Conservation (phyloP, 2,888 invertebrate species). For the Noctua comes region DNA sequence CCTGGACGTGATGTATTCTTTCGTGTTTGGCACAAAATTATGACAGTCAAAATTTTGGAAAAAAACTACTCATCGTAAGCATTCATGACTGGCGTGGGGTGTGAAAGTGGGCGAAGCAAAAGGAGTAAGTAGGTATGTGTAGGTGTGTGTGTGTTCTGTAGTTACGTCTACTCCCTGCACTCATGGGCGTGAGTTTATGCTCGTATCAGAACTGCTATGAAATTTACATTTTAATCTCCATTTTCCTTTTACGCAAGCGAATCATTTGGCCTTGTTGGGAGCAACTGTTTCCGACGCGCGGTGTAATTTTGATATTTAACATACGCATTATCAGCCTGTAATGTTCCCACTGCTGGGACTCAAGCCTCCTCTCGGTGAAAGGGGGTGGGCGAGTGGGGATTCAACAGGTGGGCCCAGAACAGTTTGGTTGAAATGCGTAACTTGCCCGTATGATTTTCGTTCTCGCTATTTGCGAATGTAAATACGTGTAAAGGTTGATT, state of each 20-base stretch:
- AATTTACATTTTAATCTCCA: neutral
- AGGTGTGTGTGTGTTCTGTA: neutral
- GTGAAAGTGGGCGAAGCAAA: neutral
- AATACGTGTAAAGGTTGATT: too few species aligned
- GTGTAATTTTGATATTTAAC: neutral
- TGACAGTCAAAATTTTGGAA: neutral
- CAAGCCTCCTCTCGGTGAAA: neutral
- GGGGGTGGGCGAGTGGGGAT: neutral
- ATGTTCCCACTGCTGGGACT: neutral
- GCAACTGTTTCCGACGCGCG: neutral
- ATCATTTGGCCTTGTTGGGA: neutral
- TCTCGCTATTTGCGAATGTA: neutral
- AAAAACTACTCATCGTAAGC: neutral
- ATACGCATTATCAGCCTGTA: neutral
- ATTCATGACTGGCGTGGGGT: neutral
- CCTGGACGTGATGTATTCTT: neutral
- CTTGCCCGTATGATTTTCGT: neutral
- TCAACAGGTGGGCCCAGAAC: too few species aligned
- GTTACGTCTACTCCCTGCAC: neutral
- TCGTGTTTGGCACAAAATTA: conserved; percentile 15
- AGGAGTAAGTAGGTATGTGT: too few species aligned
- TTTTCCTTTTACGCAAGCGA: neutral
- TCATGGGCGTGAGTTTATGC: neutral
- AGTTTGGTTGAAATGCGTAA: too few species aligned
- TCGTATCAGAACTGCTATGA: neutral